A percentile compares a stretch with the other conserved stretches of the same genome.
Conservation (phyloP, 2,113 vertebrate species). For the Chaenocephalus aceratus region DNA sequence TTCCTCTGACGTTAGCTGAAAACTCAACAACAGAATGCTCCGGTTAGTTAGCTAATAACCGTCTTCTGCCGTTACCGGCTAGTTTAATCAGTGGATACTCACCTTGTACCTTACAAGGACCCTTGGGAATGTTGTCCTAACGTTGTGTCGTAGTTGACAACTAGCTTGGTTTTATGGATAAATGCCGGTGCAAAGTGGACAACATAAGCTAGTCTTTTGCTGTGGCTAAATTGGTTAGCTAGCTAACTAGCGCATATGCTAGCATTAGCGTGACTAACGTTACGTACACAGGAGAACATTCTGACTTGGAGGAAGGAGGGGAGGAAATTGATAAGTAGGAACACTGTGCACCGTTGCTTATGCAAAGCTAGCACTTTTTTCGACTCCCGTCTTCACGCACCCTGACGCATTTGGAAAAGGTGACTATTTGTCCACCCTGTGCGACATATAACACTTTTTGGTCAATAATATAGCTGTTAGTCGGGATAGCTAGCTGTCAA, state of each 20-base stretch:
- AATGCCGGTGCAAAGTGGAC: neutral
- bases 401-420: slow-evolving; percentile 53
- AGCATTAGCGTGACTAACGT: slow-evolving; percentile 53
- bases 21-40: too few species aligned
- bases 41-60: slow-evolving; percentile 26
- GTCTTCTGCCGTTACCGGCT: neutral
- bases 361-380: slow-evolving; percentile 43
- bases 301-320: slow-evolving; percentile 64
- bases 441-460: slow-evolving; percentile 35
- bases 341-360: slow-evolving; percentile 44
- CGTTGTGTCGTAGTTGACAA: neutral
- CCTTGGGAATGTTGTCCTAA: neutral
- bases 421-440: slow-evolving; percentile 4
- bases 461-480: slow-evolving; percentile 39
- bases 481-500: slow-evolving; percentile 40
- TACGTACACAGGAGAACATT: slow-evolving; percentile 28
- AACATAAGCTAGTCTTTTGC: slow-evolving; percentile 1
- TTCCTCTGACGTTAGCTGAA: neutral
- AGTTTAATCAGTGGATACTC: neutral
- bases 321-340: slow-evolving; percentile 62
- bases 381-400: slow-evolving; percentile 7
- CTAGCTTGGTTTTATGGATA: neutral
- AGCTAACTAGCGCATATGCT: slow-evolving; percentile 24
- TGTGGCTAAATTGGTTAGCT: slow-evolving; percentile 38
- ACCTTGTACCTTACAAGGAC: neutral